Base-by-base conservation (phyloP, 37 sponge, comb jelly and placozoan genomes). In the Ianthella basta region DNA sequence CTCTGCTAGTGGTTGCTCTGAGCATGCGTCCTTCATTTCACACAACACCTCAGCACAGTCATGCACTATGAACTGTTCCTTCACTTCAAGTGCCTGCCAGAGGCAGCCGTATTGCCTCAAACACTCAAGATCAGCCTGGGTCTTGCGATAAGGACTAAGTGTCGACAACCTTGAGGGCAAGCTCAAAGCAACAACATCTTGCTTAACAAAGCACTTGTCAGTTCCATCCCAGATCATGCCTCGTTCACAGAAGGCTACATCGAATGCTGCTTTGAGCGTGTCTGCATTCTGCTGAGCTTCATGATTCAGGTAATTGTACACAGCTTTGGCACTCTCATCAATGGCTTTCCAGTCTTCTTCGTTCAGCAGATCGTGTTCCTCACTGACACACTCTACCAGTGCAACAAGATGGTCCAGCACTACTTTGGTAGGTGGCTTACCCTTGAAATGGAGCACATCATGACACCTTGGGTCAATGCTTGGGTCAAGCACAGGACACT, bases 11-110 rank as follows among this genome's bases (percentile, higher is more conserved):
- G 41, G 16, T 12, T 60, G 60, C 53, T 35, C 33, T 23, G 38
- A 44, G 50, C 50, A 44, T 8, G 8, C 8, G 50, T 24, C 61
- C 19, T 36, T 39, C 86, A 94, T 91, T 35, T 60, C 55, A 29
- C 84, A 0, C 0, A 94, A 74, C 23, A 88, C 89, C 21, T 12
- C 24, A 25, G 80, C n/a, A 21, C 56, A 21, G 55, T 94, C 95
- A 59, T 72, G 57, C 4, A 56, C 6, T 20, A 50, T 30, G 69
- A 91, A 91, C 0, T 23, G 0, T 27, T 68, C 32, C 41, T 86
- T 85, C 12, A 94, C 83, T 29, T 63, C 6, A 3, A 91, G 74
- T 64, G 65, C 29, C 55, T 65, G 35, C 36, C 68, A 29, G 12
- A 94, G 68, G 6, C 53, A 41, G 3, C 38, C 0, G 30, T 83